Base-by-base conservation (phyloP, 2,797 vertebrate genomes). In the Epinephelus coioides region DNA sequence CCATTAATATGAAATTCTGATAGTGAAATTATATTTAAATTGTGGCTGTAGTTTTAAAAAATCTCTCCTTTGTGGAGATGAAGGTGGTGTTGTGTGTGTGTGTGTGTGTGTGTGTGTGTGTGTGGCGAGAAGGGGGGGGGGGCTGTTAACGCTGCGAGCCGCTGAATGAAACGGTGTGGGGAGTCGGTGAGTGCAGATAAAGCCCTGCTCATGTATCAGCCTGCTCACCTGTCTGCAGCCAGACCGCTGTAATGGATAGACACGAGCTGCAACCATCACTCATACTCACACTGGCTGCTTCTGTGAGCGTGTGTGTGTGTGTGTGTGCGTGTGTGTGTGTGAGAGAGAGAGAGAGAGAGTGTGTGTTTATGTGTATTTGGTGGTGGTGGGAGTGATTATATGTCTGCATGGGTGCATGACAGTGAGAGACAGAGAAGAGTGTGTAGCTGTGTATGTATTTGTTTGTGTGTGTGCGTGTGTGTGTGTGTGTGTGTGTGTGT, bases 171-270 rank as follows among this genome's bases (percentile, higher is more conserved):
- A 92, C 87, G 73, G 86, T 30, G 74, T 68, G 77, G 86, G 88
- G 89, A 92, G 91, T 91, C 79, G 92, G 92, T 90, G 90, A 84
- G 90, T 59, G 90, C 90, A 93, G 92, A 94, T 94, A 94, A 94
- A 93, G 82, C 82, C 84, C 82, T 86, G 89, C 92, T 94, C 92
- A 94, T 94, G 92, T 92, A 94, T 94, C 92, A 94, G 92, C 89
- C 90, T 93, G 90, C 89, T 92, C 90, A 93, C 89, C 92, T 94
- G 91, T 94, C 92, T 91, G 85, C 89, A 88, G 87, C 87, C 76
- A 72, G 79, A 85, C 79, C 77, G 71, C 70, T 7, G 84, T 94
- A 94, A 94, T 94, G 91, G 92, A 94, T 94, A 47, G 92, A 93
- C 88, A 82, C 67, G 13, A 81, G 82, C 86, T 61, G 76, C 79